Base-by-base conservation (phyloP, 2,888 invertebrate species). In the Ceraclea dissimilis region DNA sequence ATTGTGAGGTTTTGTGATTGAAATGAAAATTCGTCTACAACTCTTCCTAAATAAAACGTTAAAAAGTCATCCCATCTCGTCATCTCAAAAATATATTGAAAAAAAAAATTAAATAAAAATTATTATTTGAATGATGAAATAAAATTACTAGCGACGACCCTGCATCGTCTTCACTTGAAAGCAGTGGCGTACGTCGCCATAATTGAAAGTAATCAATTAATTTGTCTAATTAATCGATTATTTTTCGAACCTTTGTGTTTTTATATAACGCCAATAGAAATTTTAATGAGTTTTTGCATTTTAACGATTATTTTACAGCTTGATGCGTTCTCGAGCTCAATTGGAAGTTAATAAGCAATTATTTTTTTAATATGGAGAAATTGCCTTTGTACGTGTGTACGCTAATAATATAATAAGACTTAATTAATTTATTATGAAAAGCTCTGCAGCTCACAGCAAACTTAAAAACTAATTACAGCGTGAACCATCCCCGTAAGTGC, bases 121-220 rank as follows among this genome's bases (percentile, higher is more conserved):
- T n/a, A n/a, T n/a, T n/a, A n/a, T n/a, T n/a, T n/a, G n/a, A n/a
- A n/a, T n/a, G n/a, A n/a, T n/a, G n/a, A n/a, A n/a, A n/a, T n/a
- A n/a, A n/a, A n/a, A n/a, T n/a, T n/a, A n/a, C n/a, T n/a, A n/a
- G n/a, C n/a, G 39, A 8, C 39, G 13, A 39, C 39, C 39, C 39
- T 39, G 13, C 13, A 8, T 4, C 13, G 13, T 4, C 39, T 16
- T n/a, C 8, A 39, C 39, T 39, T 39, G 39, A 4, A 52, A 31
- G 26, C 52, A 52, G 52, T 52, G 48, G 49, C 21, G 54, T 34
- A 33, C 39, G 39, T 18, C 18, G 49, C 20, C 49, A 26, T 50
- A 50, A 55, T 55, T 55, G 55, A 43, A 49, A 49, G 55, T 55
- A 55, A 55, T 55, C 50, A 50, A 55, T 55, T 55, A 55, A 55